Base-by-base conservation (phyloP, 2,797 vertebrate genomes). In the Danio kyathit region DNA sequence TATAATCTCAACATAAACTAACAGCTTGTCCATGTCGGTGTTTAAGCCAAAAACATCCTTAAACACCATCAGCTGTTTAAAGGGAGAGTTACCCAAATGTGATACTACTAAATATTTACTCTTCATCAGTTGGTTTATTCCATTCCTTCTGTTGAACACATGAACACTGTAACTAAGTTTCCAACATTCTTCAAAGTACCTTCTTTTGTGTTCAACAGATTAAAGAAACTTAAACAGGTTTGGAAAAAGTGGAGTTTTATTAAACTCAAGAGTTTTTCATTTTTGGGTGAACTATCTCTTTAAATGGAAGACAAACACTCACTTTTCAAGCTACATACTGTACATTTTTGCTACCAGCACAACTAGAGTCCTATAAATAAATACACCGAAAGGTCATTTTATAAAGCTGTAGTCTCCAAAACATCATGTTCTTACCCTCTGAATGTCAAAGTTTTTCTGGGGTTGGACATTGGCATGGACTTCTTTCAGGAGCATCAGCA, bases 391-490 rank as follows among this genome's bases (percentile, higher is more conserved):
- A 7, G 16, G 3, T 56, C 43, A 21, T 17, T 21, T 12, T 9
- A 6, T 38, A 16, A 75, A 75, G 16, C 12, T 38, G 3, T 8
- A 48, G 10, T 11, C n/a, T 16, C 9, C 16, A 19, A 57, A 51
- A 57, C 19, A 8, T 19, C 9, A 73, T 13, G 11, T 51, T 86
- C 90, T 92, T 87, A 95, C 94, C 92, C 81, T 89, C 84, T 91
- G 92, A 57, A 93, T 76, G 88, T 89, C 91, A 82, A 95, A 95
- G 65, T 94, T 93, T 79, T 76, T 93, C 89, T 94, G 92, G 0
- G 94, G 92, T 86, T 90, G 92, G 76, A 94, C 76, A 10, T 91
- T 88, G 2, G 90, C 91, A 0, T 83, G 76, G 14, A 78, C 83
- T 77, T 82, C 82, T 65, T 82, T 86, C 77, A 81, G 59, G 49